These are phyloP conservation scores for Phrynosoma blainvillii DNA, from an alignment of 2,113 vertebrate genomes.

Conservation along the genomic window DNA sequence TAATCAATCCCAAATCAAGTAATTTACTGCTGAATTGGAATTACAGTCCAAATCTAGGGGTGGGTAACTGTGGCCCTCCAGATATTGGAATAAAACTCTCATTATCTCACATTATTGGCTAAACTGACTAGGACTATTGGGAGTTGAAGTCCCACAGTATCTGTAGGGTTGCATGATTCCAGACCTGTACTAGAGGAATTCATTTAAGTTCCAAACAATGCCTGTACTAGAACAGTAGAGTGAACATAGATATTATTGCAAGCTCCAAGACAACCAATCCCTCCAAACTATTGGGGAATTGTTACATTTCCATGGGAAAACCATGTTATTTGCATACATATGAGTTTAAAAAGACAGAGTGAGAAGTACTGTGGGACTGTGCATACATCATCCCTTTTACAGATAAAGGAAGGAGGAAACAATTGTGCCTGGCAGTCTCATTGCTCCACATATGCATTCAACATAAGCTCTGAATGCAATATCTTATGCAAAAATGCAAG, in stretches of 20 bases:
- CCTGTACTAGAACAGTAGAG: not conserved
- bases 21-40: not conserved
- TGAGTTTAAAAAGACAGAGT: not conserved
- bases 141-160: not conserved
- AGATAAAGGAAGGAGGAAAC: not conserved
- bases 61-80: not conserved
- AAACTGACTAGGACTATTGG: not conserved
- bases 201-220: not conserved
- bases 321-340: no score
- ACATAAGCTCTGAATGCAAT: not conserved
- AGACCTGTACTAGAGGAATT: not conserved
- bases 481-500: not conserved
- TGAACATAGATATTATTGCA: not conserved
- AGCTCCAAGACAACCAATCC: not conserved
- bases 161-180: no score
- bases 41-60: not conserved
- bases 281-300: not conserved
- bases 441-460: not conserved
- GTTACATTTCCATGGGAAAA: not conserved
- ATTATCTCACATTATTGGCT: not conserved
- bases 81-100: not conserved
- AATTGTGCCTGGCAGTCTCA: not conserved
- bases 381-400: not conserved
- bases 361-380: no score
- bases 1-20: not conserved